Percentiles rank a stretch among this genome's conserved stretches.
phyloP scores from a whole-genome alignment of 2,888 invertebrate species.

The Ashinkailepas kermadecensis region DNA sequence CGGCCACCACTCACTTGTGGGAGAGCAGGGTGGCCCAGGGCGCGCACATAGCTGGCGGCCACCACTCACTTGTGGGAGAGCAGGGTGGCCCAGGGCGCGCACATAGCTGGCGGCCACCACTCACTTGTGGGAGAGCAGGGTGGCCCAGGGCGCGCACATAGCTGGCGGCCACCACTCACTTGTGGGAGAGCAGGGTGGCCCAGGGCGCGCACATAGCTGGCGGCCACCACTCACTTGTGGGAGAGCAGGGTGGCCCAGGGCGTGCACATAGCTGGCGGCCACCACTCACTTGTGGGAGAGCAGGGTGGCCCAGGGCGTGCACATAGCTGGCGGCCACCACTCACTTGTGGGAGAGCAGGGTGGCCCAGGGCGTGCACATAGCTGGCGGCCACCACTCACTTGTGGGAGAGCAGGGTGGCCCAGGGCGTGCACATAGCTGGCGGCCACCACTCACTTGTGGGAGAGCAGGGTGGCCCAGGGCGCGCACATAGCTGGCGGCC shows the following conservation, averaged over 20 bases:
- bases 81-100: slow-evolving; percentile 87
- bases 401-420: slow-evolving; percentile 71
- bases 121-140: slow-evolving; percentile 75
- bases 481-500: slow-evolving; percentile 59
- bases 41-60: slow-evolving; percentile 59
- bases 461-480: slow-evolving; percentile 80
- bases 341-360: slow-evolving; percentile 75
- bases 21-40: slow-evolving; percentile 80
- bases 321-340: slow-evolving; percentile 45
- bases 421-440: slow-evolving; percentile 84
- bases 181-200: slow-evolving; percentile 71
- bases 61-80: slow-evolving; percentile 65
- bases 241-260: slow-evolving; percentile 80
- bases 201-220: slow-evolving; percentile 85
- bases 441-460: slow-evolving; percentile 59
- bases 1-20: slow-evolving; percentile 59
- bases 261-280: slow-evolving; percentile 59
- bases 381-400: slow-evolving; percentile 49
- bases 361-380: slow-evolving; percentile 91
- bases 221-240: slow-evolving; percentile 59
- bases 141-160: slow-evolving; percentile 91
- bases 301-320: slow-evolving; percentile 87
- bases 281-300: slow-evolving; percentile 65
- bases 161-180: slow-evolving; percentile 49
- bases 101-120: slow-evolving; percentile 45